A percentile compares a stretch with the other conserved stretches of the same genome.
Evolutionary conservation across 2,888 invertebrate species (phyloP).

Genomic region (Drosophila testacea): DNA sequence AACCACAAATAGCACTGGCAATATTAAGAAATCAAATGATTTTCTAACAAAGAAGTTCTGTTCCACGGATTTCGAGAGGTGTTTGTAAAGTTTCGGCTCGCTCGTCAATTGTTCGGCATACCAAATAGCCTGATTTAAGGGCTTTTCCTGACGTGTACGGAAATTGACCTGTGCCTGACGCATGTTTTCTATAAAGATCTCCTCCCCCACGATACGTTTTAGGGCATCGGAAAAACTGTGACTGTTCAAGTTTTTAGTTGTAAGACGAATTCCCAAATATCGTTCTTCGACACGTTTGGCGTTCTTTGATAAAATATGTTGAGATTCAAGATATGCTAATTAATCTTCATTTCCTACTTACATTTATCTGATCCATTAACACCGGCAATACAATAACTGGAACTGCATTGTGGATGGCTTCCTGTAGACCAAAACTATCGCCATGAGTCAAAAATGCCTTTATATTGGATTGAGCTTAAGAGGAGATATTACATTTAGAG

Average conservation of each 20-base stretch:
- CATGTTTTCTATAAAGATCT: slow-evolving; percentile 5
- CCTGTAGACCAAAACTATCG: slow-evolving; percentile 79
- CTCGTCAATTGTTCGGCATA: slow-evolving; percentile 59
- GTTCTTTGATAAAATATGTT: slow-evolving; percentile 40
- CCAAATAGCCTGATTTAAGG: slow-evolving; percentile 66
- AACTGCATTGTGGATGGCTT: slow-evolving; percentile 78
- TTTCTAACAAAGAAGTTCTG: slow-evolving; percentile 45
- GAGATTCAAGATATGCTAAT: not conserved
- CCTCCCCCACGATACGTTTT: slow-evolving; percentile 25
- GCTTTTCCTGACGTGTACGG: slow-evolving; percentile 35
- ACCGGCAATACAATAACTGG: slow-evolving; percentile 81
- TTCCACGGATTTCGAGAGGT: slow-evolving; percentile 29
- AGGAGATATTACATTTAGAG: not conserved
- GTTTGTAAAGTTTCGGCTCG: slow-evolving; percentile 37
- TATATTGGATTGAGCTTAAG: slow-evolving; percentile 65
- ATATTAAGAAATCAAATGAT: slow-evolving; percentile 57
- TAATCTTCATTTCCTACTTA: slow-evolving; percentile 31
- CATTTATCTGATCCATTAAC: slow-evolving; percentile 77
- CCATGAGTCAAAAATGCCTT: slow-evolving; percentile 80
- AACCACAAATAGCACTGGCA: slow-evolving; percentile 27
- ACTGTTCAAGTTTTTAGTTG: not conserved
- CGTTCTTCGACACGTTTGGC: slow-evolving; percentile 63
- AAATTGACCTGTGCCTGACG: slow-evolving; percentile 49
- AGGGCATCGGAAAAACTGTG: slow-evolving; percentile 33
- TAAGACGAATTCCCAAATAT: slow-evolving; percentile 49